A percentile compares a stretch with the other conserved stretches of the same genome.
Conservation (phyloP, 2,888 invertebrate species). For the Branchellion lobata region DNA sequence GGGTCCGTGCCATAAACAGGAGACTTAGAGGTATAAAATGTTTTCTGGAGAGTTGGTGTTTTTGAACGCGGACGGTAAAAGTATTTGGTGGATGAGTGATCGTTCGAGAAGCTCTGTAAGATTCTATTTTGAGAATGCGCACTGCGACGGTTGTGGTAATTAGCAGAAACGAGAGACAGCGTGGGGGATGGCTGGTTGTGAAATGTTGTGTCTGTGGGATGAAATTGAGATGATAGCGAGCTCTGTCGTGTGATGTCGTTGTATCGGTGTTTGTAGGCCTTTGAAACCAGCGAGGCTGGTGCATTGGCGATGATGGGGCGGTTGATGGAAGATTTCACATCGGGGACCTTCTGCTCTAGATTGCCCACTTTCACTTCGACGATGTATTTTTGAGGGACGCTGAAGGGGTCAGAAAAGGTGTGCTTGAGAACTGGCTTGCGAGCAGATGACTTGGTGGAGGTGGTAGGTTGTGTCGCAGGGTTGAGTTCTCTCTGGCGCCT, state of each 20-base stretch:
- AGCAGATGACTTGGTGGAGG: neutral
- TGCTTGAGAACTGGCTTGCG: neutral
- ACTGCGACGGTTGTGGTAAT: too few species aligned
- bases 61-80: too few species aligned
- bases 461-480: neutral
- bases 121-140: too few species aligned
- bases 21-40: too few species aligned
- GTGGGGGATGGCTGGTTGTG: too few species aligned
- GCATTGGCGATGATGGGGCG: neutral
- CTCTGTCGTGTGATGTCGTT: neutral
- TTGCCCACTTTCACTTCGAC: neutral
- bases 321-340: neutral
- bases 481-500: neutral
- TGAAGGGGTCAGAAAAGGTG: neutral
- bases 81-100: too few species aligned
- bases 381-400: neutral
- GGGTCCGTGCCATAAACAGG: too few species aligned
- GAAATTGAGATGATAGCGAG: neutral
- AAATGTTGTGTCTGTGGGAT: neutral
- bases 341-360: neutral
- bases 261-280: too few species aligned
- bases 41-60: too few species aligned
- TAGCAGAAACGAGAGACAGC: too few species aligned
- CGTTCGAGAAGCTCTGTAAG: too few species aligned
- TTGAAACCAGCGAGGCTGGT: too few species aligned